Base-by-base conservation (phyloP, 2,113 vertebrate species). In the Cepphus grylle region DNA sequence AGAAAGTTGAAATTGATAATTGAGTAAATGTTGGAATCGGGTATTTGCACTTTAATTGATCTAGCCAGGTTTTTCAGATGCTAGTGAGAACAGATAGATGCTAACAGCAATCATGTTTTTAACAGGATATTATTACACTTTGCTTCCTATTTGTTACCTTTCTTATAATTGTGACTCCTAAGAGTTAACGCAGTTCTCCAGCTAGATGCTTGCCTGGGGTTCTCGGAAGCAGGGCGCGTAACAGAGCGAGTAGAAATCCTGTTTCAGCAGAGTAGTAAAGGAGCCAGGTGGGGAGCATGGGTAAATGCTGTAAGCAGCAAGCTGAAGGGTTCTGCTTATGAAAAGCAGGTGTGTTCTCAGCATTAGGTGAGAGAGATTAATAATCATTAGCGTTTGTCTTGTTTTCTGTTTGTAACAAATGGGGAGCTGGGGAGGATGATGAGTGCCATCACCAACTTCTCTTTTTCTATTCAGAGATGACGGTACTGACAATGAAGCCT, bases 401-500 rank as follows among this genome's bases (percentile, higher is more conserved):
- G 10, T 32, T 36, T 49, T 62, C 66, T 21, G 6, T 9, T 67
- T 4, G 8, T 13, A 22, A 25, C 36, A 32, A 73, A 10, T 4
- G 16, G 53, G 59, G 36, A 9, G 5, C 17, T 13, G 38, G 62
- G 61, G 36, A 43, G 34, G 47, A 36, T 9, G 55, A 65, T 26
- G 52, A 10, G 38, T 23, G 9, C 47, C 49, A 40, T 93, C n/a
- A 50, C 30, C 55, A 5, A 12, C 32, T 80, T 77, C 83, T 58
- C 77, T 56, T 91, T 95, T 81, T 70, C 81, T 56, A 30, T 92
- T 42, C 95, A 98, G 98, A 94, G 96, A 97, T 36, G 95, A 96
- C 6, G 98, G 96, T 13, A 42, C 91, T 53, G 98, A 98, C 50
- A 98, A 85, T 7, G 91, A 98, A 63, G 97, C 97, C 10, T 97